phyloP scores from a whole-genome alignment of 1,140 invertebrate genomes.

The Drosophila repletoides region DNA sequence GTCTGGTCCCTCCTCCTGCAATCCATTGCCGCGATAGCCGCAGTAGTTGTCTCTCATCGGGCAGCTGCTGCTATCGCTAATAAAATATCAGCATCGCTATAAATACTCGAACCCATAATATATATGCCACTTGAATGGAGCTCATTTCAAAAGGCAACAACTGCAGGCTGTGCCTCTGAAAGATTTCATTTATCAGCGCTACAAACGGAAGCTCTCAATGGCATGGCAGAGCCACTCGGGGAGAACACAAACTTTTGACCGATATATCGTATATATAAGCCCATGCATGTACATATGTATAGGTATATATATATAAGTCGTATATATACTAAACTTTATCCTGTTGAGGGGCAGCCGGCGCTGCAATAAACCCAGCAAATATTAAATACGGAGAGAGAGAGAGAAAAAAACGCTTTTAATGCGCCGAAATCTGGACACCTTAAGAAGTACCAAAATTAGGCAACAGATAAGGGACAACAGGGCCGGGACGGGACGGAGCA shows the following conservation, averaged over 20 bases:
- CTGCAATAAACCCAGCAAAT: slow-evolving; percentile 36
- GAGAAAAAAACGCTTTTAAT: slow-evolving; percentile 41
- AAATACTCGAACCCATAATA: slow-evolving; percentile 51
- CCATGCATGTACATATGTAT: neutral
- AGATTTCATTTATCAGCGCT: slow-evolving; percentile 63
- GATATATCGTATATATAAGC: slow-evolving; percentile 32
- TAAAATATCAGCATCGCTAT: slow-evolving; percentile 65
- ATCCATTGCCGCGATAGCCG: neutral
- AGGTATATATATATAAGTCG: neutral
- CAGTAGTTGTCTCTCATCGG: neutral
- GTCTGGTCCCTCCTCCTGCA: no score
- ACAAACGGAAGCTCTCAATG: slow-evolving; percentile 62
- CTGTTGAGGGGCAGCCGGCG: slow-evolving; percentile 14
- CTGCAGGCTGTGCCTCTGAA: slow-evolving; percentile 21
- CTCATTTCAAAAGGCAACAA: slow-evolving; percentile 9
- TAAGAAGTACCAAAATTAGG: slow-evolving; percentile 58
- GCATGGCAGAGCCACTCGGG: slow-evolving; percentile 4
- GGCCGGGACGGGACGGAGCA: neutral
- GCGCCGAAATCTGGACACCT: slow-evolving; percentile 50
- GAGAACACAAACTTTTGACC: slow-evolving; percentile 55
- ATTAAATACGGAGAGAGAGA: slow-evolving; percentile 24
- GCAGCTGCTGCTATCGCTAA: slow-evolving; percentile 60
- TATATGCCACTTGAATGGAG: slow-evolving; percentile 63
- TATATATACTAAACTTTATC: neutral
- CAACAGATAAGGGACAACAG: slow-evolving; percentile 39